These are phyloP conservation scores for Dasysyrphus tricinctus DNA, from an alignment of 2,888 invertebrate species.

Conservation along the genomic window DNA sequence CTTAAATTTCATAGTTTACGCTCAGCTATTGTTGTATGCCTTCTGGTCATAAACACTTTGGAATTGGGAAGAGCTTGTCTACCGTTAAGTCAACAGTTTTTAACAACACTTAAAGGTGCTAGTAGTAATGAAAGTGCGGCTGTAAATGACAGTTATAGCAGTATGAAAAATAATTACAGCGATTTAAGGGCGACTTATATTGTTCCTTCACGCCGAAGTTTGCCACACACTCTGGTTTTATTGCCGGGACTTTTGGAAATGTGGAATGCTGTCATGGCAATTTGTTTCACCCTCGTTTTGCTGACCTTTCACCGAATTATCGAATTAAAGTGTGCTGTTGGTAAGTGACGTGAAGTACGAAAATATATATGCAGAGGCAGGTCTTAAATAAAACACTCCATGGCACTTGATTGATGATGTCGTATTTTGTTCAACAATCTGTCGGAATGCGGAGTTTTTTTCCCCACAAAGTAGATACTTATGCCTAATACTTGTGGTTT, in stretches of 20 bases:
- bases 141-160: slow-evolving; percentile 62
- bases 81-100: slow-evolving; percentile 76
- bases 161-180: slow-evolving; percentile 47
- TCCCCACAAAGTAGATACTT: not conserved
- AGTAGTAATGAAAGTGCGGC: not conserved
- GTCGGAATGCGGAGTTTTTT: not conserved
- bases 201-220: slow-evolving; percentile 6
- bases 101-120: slow-evolving; percentile 47
- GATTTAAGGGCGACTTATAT: slow-evolving; percentile 15
- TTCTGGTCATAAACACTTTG: slow-evolving; percentile 81
- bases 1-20: slow-evolving; percentile 82
- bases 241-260: slow-evolving; percentile 78
- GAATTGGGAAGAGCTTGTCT: slow-evolving; percentile 81
- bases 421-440: not conserved
- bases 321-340: slow-evolving; percentile 81
- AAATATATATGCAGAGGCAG: not conserved
- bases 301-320: slow-evolving; percentile 81
- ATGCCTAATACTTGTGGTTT: no score
- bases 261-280: slow-evolving; percentile 80
- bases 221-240: slow-evolving; percentile 52
- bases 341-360: slow-evolving; percentile 77
- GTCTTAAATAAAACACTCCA: not conserved
- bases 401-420: not conserved
- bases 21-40: slow-evolving; percentile 79
- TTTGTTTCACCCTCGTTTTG: slow-evolving; percentile 80